Evolutionary conservation across 64 coral and sea anemone species (phyloP), one percentile per base, ranked within the genome.

Genomic region (Cladopsammia gracilis): DNA sequence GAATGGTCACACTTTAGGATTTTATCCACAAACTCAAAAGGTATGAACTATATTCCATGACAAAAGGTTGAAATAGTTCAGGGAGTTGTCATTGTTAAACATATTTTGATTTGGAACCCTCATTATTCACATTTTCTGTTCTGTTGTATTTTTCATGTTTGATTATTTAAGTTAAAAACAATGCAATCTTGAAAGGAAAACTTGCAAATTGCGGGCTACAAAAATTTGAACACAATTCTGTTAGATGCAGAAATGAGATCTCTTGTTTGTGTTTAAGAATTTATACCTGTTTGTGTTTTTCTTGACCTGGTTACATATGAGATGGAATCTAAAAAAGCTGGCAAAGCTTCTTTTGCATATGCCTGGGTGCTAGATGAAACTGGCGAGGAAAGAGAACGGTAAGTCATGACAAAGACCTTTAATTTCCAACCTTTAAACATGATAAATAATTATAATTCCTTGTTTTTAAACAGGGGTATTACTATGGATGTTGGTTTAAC

Each of bases 401-500:
- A 77, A 16, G 46, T 34, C 34, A 34, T 34, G 34, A 34, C 0
- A 34, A 34, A 34, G 2, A 34, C 2, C 34, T 34, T 34, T 34
- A 34, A 34, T 34, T 2, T 34, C 34, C 34, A 34, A 34, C 34
- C 34, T 34, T 34, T 34, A 34, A 34, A 34, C 34, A 34, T 34
- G 34, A 34, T 34, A 34, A 34, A 34, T 34, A 34, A 34, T 34
- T 34, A 34, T 34, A 34, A 34, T 34, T 34, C 34, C 18, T 62
- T 26, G 76, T 50, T 46, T 15, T 60, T 81, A 45, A 1, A 42
- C 68, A 99, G 98, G 26, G 98, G 98, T 2, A 96, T 99, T 34
- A 99, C 98, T 25, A 99, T 99, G 98, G 98, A 99, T 87, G 94
- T 99, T 54, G 98, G 98, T 26, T 85, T 99, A 62, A 99, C 98